These are phyloP conservation scores for Xanthorhoe designata DNA, from an alignment of 2,888 invertebrate species.

Conservation along the genomic window DNA sequence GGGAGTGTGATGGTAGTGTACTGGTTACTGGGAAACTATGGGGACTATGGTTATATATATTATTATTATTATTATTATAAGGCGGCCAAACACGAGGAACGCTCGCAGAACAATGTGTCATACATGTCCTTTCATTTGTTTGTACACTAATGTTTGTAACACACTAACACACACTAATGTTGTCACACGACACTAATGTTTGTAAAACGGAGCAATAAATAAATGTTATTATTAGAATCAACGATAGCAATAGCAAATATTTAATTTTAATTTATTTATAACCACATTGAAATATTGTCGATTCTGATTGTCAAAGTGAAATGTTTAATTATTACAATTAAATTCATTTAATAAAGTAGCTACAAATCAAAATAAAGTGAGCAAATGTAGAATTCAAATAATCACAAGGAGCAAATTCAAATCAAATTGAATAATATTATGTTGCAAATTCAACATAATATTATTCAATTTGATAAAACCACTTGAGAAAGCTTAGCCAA, in stretches of 20 bases:
- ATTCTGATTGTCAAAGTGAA: too few species aligned
- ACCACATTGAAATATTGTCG: too few species aligned
- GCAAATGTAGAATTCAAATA: neutral
- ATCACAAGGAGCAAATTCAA: neutral
- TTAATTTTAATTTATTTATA: too few species aligned
- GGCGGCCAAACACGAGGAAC: slow-evolving; percentile 6
- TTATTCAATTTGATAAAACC: neutral
- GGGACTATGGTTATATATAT: too few species aligned
- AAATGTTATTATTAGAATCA: neutral
- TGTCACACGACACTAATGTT: neutral
- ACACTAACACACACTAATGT: too few species aligned
- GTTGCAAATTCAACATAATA: too few species aligned
- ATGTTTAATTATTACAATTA: too few species aligned
- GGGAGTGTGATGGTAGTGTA: too few species aligned
- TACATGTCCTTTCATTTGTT: neutral
- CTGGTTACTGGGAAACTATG: too few species aligned
- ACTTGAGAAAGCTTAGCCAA: neutral
- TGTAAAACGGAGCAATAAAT: neutral
- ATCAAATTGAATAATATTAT: too few species aligned
- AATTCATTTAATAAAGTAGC: neutral
- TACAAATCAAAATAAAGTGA: neutral
- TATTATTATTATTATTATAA: too few species aligned
- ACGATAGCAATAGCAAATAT: neutral
- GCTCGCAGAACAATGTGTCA: too few species aligned
- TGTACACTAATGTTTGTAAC: neutral